Evolutionary conservation across 2,888 invertebrate species (phyloP), one percentile per base, ranked within the genome.

Genomic region (Trissoscelio sp.): DNA sequence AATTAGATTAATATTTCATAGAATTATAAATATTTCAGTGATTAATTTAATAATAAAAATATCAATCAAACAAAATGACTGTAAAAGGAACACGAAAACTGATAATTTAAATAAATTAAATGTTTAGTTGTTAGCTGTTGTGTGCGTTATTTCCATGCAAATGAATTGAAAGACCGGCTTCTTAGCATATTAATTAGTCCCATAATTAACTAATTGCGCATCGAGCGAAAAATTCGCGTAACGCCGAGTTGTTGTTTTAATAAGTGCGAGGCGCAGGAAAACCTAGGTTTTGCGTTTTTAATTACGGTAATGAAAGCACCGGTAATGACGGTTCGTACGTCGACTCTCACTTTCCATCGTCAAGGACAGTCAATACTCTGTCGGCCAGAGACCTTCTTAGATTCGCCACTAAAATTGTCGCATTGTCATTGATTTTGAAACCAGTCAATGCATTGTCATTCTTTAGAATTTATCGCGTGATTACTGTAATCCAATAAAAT

Each of bases 291-390:
- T 67, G 69, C 57, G 31, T 66, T 79, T 78, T 82, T 79, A 82
- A 82, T 82, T 77, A 79, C 77, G 73, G 66, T 77, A 79, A 82
- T 82, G 77, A 79, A 82, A 82, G 82, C 64, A 55, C 72, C 51
- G 39, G 60, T 73, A 82, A 70, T 70, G 64, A 74, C 31, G 48
- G 64, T 37, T 6, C 24, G 57, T 39, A 16, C 51, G 22, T 18
- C 70, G 57, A 72, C 79, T 82, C 75, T 82, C 75, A 75, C 82
- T 82, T 82, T 82, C 72, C 51, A 73, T 64, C 64, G 7, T 67
- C 82, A 82, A 82, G 82, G 82, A 79, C 75, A 70, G 22, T 18
- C 55, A 58, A 66, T 70, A 51, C 28, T 60, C 75, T 34, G 39
- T 18, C 28, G 51, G 12, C 57, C 34, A 57, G 31, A 67, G 62